phyloP scores from a whole-genome alignment of 2,113 vertebrate genomes.

The Glareola pratincola region DNA sequence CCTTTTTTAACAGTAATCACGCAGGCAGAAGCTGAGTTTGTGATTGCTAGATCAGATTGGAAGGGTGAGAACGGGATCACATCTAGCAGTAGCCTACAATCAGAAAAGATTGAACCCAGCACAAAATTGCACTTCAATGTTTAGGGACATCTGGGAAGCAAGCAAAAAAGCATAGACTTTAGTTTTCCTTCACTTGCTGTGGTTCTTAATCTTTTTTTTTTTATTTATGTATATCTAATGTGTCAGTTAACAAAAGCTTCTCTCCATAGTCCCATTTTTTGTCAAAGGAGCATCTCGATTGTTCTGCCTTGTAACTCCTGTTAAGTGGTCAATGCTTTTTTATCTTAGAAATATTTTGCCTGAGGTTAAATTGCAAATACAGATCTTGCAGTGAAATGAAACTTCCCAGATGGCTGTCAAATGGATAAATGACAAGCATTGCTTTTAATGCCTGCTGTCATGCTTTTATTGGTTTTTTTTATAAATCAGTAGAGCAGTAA shows the following conservation, averaged over 20 bases:
- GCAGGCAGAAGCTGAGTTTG: background rate
- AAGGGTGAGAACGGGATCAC: background rate
- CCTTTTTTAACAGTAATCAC: background rate
- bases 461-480: background rate
- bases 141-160: background rate
- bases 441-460: background rate
- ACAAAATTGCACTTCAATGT: background rate
- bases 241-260: background rate
- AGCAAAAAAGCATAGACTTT: background rate
- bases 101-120: background rate
- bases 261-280: background rate
- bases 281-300: background rate
- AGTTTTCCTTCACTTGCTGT: background rate
- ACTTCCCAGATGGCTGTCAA: background rate
- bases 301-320: background rate
- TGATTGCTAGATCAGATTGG: background rate
- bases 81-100: background rate
- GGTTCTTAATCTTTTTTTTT: background rate
- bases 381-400: background rate
- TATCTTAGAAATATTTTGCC: background rate
- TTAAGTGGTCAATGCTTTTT: background rate
- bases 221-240: background rate
- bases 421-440: background rate
- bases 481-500: background rate
- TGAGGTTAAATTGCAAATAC: background rate